Conservation (phyloP, 1,140 invertebrate species). For the Stratiolaelaps scimitus region DNA sequence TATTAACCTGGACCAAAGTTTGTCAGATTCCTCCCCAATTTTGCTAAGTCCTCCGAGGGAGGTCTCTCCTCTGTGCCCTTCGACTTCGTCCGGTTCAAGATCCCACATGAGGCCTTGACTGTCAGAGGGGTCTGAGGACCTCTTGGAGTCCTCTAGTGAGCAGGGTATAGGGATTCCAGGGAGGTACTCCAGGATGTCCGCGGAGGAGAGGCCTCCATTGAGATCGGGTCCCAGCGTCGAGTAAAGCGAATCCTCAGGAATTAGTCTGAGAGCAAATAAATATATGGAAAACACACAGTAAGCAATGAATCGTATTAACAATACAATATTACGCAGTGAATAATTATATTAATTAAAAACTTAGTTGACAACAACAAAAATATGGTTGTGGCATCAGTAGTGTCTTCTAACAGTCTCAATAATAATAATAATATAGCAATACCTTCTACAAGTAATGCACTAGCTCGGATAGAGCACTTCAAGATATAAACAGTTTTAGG, state of each 20-base stretch:
- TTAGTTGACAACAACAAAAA: too few species aligned
- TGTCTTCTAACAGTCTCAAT: too few species aligned
- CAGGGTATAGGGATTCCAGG: neutral
- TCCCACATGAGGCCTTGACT: slow-evolving; percentile 26
- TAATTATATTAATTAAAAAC: neutral
- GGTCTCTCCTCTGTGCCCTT: too few species aligned
- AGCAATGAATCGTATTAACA: too few species aligned
- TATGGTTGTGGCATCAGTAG: too few species aligned
- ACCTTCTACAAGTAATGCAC: too few species aligned
- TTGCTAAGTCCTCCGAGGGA: too few species aligned
- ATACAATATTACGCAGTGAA: neutral
- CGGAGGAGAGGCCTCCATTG: neutral
- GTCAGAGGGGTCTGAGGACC: slow-evolving; percentile 18
- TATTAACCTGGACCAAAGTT: too few species aligned
- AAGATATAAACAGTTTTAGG: too few species aligned
- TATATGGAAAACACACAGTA: neutral
- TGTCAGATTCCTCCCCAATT: too few species aligned
- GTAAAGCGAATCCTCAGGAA: slow-evolving; percentile 14
- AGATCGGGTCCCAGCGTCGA: slow-evolving; percentile 13
- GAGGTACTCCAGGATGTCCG: slow-evolving; percentile 23
- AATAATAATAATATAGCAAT: too few species aligned
- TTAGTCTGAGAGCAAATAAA: neutral
- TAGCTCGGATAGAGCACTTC: too few species aligned
- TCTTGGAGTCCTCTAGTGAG: slow-evolving; percentile 20
- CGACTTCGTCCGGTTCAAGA: slow-evolving; percentile 8